Percentiles rank a stretch among this genome's conserved stretches.
These are phyloP conservation scores for Psophia crepitans DNA, from an alignment of 2,113 vertebrate species.

Conservation along the genomic window DNA sequence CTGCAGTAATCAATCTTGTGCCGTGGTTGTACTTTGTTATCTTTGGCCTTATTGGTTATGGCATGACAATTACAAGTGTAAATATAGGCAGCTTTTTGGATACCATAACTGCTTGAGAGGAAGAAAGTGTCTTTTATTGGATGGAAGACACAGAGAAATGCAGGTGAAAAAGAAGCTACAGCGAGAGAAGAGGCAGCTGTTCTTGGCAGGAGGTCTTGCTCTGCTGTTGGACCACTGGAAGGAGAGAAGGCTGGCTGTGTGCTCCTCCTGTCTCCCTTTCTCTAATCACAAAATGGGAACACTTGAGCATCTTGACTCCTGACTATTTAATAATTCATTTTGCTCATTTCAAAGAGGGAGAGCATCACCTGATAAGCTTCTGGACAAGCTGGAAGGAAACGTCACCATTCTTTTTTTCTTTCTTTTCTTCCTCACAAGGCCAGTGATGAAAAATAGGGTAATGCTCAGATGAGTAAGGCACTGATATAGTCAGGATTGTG, in stretches of 20 bases:
- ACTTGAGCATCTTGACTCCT: background rate
- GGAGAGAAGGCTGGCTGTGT: background rate
- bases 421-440: background rate
- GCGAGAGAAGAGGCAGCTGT: background rate
- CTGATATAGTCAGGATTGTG: background rate
- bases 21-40: background rate
- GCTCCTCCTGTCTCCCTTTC: background rate
- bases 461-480: background rate
- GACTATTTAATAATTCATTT: background rate
- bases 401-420: background rate
- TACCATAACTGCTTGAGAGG: background rate
- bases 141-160: background rate
- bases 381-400: background rate
- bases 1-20: background rate
- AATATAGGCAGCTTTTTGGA: background rate
- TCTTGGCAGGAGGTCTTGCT: background rate
- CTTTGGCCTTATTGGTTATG: background rate
- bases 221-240: background rate
- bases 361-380: background rate
- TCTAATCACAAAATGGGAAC: background rate
- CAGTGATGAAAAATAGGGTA: background rate
- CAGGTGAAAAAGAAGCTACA: background rate
- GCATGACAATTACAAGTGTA: background rate
- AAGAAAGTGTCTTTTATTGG: background rate
- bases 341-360: background rate